Conservation (phyloP, 1,140 invertebrate genomes). For the Lepidurus couesii region DNA sequence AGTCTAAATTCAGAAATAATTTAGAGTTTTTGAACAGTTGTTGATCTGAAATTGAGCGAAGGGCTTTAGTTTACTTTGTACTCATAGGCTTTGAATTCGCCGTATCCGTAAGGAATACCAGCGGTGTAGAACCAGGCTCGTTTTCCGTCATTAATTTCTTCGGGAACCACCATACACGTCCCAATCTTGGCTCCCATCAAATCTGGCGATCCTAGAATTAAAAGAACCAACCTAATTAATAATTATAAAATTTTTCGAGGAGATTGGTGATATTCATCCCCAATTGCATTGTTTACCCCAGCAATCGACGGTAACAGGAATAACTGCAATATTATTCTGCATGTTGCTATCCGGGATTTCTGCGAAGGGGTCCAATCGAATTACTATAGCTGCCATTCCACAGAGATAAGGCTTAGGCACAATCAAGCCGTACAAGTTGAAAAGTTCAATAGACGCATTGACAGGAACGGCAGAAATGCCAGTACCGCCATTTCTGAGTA, state of each 20-base stretch:
- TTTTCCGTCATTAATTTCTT: neutral
- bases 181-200: slow-evolving; percentile 22
- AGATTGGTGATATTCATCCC: neutral
- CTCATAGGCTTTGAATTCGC: neutral
- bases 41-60: too few species aligned
- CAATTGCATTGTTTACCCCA: slow-evolving; percentile 20
- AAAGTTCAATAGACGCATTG: neutral
- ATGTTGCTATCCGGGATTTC: neutral
- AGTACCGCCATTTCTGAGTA: neutral
- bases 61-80: neutral
- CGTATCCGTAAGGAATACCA: neutral
- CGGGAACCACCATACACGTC: neutral
- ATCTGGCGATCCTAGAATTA: neutral
- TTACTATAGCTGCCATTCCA: neutral
- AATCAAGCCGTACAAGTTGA: neutral
- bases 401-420: neutral
- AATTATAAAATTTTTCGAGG: neutral
- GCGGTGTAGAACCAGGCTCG: slow-evolving; percentile 5
- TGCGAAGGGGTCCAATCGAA: neutral
- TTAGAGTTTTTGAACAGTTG: neutral
- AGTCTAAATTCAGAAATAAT: neutral
- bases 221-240: neutral
- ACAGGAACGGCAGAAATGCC: neutral
- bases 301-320: slow-evolving; percentile 26
- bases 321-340: slow-evolving; percentile 17